Base-by-base conservation (phyloP, 2,797 vertebrate genomes). In the Lycodopsis pacificus region DNA sequence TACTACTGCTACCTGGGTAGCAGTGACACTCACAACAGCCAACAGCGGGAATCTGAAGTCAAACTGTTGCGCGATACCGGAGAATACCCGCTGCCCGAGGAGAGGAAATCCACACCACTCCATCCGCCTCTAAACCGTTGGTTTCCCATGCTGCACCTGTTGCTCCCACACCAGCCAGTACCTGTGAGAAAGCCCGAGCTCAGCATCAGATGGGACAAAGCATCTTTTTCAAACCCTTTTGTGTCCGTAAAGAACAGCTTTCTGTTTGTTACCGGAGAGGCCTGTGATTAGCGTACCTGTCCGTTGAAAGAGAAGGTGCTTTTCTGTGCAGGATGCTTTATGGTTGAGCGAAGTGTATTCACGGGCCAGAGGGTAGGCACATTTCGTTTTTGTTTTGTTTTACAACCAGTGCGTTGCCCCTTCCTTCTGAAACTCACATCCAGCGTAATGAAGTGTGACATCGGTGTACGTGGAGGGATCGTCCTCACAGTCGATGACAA, bases 61-160 rank as follows among this genome's bases (percentile, higher is more conserved):
- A 71, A 88, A 71, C 78, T 25, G 67, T 8, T 49, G 34, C 62
- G 40, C 63, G 91, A 93, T 88, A 94, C 81, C 78, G 0, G 89
- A 94, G 91, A 88, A 48, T 62, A 46, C 27, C 19, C 32, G 12
- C 22, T 40, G 85, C 91, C 90, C 13, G 57, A 84, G 86, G 93
- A 83, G 82, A 61, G 75, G 92, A 92, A 94, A 94, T 78, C 74
- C 46, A 92, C 88, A 92, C 91, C 81, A 3, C 71, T 76, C 22
- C 13, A 54, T 76, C 74, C 53, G 34, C 48, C 70, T 73, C 75
- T 44, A 25, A 71, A 83, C 71, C 71, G n/a, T 71, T 71, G 19
- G 66, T 71, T 89, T 93, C 90, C 86, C 91, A 92, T 90, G 71
- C 68, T 88, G 85, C 89, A 94, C 91, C 91, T 93, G 90, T 89